phyloP scores from a whole-genome alignment of 2,888 invertebrate species.

The Drosophila fungiperda region DNA sequence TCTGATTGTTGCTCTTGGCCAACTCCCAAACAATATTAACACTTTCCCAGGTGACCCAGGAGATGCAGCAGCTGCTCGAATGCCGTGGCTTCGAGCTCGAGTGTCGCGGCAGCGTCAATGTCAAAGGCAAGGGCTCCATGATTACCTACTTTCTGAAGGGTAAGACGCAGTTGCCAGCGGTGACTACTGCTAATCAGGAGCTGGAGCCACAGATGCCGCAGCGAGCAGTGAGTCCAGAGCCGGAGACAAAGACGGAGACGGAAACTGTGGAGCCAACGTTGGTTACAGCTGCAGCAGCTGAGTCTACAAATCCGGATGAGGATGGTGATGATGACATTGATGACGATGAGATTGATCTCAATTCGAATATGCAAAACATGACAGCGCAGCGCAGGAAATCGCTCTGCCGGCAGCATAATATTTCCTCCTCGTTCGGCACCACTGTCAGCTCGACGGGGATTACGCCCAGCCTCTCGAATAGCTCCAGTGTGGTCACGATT shows the following conservation, averaged over 20 bases:
- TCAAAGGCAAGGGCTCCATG: conserved; percentile 98
- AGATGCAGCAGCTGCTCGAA: conserved; percentile 92
- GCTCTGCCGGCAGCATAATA: conserved; percentile 84
- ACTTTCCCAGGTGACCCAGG: conserved; percentile 91
- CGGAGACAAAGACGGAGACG: not conserved
- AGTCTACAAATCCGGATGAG: conserved; percentile 22
- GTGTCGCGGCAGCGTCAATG: conserved; percentile 94
- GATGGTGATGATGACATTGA: conserved; percentile 74
- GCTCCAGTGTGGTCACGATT: conserved; percentile 81
- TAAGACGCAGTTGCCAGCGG: conserved; percentile 54
- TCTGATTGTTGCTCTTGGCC: not conserved
- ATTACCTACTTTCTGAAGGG: conserved; percentile 91
- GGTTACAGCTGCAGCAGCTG: not conserved
- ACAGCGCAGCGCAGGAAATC: conserved; percentile 85
- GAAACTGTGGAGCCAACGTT: not conserved
- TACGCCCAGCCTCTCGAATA: conserved; percentile 83
- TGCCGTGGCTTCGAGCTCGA: conserved; percentile 92
- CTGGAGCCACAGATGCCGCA: conserved; percentile 11
- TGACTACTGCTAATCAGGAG: not conserved
- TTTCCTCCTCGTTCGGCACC: conserved; percentile 84
- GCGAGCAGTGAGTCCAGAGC: conserved; percentile 3
- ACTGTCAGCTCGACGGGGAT: conserved; percentile 82
- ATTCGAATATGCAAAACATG: conserved; percentile 82
- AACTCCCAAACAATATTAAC: conserved; percentile 38
- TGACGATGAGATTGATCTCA: conserved; percentile 83